Evolutionary conservation across 2,797 vertebrate genomes (phyloP).

Genomic region (Pseudochromis fuscus): DNA sequence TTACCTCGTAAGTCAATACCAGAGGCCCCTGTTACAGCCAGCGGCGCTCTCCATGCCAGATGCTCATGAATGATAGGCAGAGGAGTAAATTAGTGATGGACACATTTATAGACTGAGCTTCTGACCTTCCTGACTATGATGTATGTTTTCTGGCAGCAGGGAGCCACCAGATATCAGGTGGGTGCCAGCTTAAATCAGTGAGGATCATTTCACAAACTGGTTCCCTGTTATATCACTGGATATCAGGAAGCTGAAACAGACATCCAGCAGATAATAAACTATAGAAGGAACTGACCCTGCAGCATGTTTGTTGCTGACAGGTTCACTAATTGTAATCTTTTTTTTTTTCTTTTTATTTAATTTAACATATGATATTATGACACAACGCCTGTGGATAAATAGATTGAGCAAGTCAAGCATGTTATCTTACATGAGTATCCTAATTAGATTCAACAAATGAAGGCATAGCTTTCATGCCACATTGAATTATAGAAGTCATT

Average conservation of each 20-base stretch:
- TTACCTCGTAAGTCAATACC: conserved; percentile 60
- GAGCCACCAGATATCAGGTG: conserved; percentile 64
- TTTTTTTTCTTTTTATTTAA: conserved; percentile 17
- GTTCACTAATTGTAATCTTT: conserved; percentile 40
- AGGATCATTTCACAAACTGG: conserved; percentile 64
- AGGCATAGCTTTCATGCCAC: conserved; percentile 34
- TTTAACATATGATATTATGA: conserved; percentile 37
- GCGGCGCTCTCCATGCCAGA: conserved; percentile 46
- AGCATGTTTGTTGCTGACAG: conserved; percentile 23
- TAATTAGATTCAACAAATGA: conserved; percentile 52
- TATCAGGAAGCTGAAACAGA: conserved; percentile 46
- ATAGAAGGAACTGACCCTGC: conserved; percentile 18
- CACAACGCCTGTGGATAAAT: conserved; percentile 36
- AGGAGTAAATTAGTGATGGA: conserved; percentile 80
- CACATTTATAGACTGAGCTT: conserved; percentile 76
- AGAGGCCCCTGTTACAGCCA: conserved; percentile 38
- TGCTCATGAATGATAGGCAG: conserved; percentile 70
- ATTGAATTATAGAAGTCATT: conserved; percentile 45
- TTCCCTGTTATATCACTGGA: conserved; percentile 41
- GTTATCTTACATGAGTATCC: conserved; percentile 49
- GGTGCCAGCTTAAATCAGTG: conserved; percentile 73
- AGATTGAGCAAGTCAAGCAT: conserved; percentile 51
- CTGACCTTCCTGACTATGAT: conserved; percentile 78
- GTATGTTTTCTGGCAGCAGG: conserved; percentile 70
- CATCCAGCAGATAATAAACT: conserved; percentile 26